These are phyloP conservation scores for Myiopsitta monachus DNA, from an alignment of 2,113 vertebrate genomes.

Conservation along the genomic window DNA sequence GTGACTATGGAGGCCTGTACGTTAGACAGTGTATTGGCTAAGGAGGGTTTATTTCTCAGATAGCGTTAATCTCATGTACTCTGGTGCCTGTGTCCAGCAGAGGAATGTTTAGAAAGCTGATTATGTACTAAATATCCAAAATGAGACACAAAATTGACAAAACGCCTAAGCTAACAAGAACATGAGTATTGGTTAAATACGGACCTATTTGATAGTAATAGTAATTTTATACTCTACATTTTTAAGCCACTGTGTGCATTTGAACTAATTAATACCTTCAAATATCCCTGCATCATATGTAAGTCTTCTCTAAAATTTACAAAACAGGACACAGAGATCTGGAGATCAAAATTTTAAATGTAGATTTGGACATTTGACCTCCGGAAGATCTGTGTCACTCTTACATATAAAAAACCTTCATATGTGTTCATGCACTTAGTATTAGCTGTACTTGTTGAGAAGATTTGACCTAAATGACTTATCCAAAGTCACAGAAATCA, in stretches of 20 bases:
- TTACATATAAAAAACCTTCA: background rate
- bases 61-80: background rate
- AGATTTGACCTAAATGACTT: background rate
- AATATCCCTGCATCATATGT: background rate
- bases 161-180: background rate
- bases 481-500: background rate
- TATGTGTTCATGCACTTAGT: background rate
- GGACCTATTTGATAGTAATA: background rate
- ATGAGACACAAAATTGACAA: background rate
- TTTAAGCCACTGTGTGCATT: slow-evolving; percentile 2
- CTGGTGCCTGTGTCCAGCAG: background rate
- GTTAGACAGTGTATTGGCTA: background rate
- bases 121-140: slow-evolving; percentile 34
- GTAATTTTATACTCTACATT: background rate
- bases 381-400: background rate
- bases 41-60: background rate
- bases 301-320: background rate
- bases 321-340: background rate
- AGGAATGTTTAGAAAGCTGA: slow-evolving; percentile 32
- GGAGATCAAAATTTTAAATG: slow-evolving; percentile 19
- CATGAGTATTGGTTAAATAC: background rate
- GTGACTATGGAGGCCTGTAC: background rate
- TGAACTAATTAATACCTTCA: slow-evolving; percentile 9
- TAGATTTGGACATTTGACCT: background rate
- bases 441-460: background rate